phyloP scores from a whole-genome alignment of 2,113 vertebrate species.

The Anoplopoma fimbria region DNA sequence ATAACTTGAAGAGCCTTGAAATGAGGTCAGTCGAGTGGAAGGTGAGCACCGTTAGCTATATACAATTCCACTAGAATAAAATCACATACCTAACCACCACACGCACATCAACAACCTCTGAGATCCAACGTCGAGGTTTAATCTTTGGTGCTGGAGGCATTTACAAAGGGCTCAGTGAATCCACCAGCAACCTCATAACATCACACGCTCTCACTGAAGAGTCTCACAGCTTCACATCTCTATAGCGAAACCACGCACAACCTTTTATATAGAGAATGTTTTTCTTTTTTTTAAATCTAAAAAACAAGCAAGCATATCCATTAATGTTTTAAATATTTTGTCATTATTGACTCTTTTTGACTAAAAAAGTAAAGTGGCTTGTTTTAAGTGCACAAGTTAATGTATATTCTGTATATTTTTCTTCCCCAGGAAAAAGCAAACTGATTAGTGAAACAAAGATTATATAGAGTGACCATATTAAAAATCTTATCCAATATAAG shows the following conservation, averaged over 20 bases:
- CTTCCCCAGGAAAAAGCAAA: background rate
- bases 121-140: background rate
- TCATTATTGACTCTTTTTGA: background rate
- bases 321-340: background rate
- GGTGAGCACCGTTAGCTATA: background rate
- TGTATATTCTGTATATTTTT: background rate
- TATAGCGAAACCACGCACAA: background rate
- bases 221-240: background rate
- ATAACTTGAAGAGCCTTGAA: constrained; percentile 1
- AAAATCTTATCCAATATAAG: background rate
- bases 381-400: background rate
- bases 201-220: background rate
- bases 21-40: constrained; percentile 20
- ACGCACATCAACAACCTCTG: background rate
- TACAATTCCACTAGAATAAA: background rate
- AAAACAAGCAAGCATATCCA: background rate
- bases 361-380: background rate
- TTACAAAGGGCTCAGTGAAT: constrained; percentile 11
- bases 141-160: background rate
- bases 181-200: constrained; percentile 1
- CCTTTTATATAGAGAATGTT: background rate
- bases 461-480: constrained; percentile 2
- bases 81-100: background rate
- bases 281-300: background rate
- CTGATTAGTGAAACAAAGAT: background rate